phyloP scores from a whole-genome alignment of 2,113 vertebrate species.

The Dromaius novaehollandiae region DNA sequence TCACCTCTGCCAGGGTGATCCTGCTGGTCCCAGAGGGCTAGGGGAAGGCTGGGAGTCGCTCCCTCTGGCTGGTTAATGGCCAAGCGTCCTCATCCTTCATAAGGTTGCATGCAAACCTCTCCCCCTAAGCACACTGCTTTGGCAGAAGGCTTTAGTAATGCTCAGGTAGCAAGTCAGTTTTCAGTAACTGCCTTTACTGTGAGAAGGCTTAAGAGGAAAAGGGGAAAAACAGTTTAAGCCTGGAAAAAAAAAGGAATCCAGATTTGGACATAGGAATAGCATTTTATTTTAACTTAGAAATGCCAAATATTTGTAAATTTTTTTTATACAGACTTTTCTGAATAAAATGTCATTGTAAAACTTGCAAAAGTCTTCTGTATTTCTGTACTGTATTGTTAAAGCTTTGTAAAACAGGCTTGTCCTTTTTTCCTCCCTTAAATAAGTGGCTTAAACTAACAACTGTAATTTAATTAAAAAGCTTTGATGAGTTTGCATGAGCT shows the following conservation, averaged over 20 bases:
- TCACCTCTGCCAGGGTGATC: neutral
- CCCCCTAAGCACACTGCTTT: neutral
- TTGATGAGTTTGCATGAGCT: neutral
- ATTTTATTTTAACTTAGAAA: conserved; percentile 36
- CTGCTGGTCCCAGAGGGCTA: neutral
- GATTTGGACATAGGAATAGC: neutral
- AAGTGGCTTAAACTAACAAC: neutral
- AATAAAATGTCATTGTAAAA: conserved; percentile 56
- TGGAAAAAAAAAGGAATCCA: neutral
- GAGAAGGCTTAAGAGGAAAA: neutral
- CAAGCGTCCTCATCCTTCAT: neutral
- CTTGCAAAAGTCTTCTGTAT: neutral
- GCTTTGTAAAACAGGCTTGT: neutral
- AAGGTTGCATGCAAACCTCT: neutral
- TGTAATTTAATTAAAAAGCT: neutral
- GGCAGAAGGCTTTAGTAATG: neutral
- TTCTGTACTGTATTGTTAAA: neutral
- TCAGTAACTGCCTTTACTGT: neutral
- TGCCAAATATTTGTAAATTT: conserved; percentile 23
- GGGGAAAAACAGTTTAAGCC: neutral
- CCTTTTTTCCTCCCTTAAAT: neutral
- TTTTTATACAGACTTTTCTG: conserved; percentile 47
- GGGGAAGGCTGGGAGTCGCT: too few relatives aligned
- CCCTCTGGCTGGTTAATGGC: rapidly evolving
- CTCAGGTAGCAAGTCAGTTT: neutral